Evolutionary conservation across 2,797 vertebrate species (phyloP).

Genomic region (Borostomias antarcticus): DNA sequence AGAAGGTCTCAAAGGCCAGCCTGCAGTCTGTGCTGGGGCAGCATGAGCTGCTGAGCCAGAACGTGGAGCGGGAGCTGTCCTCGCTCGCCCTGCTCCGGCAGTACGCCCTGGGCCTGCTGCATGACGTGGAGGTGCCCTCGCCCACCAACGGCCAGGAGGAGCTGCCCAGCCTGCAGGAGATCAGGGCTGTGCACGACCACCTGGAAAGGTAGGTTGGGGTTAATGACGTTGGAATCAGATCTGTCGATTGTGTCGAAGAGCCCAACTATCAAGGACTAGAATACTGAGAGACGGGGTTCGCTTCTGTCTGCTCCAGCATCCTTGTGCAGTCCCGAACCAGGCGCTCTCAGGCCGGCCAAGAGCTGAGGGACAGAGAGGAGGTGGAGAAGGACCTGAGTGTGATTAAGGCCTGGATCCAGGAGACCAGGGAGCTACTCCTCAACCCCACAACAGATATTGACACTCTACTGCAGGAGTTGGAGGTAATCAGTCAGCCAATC

Average conservation of each 20-base stretch:
- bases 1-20: slow-evolving; percentile 87
- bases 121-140: slow-evolving; percentile 77
- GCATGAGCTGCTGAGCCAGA: slow-evolving; percentile 78
- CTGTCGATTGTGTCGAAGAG: neutral
- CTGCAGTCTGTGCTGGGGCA: slow-evolving; percentile 83
- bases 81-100: slow-evolving; percentile 83
- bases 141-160: slow-evolving; percentile 77
- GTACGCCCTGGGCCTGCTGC: slow-evolving; percentile 80
- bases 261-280: too few relatives aligned
- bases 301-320: slow-evolving; percentile 74
- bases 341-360: slow-evolving; percentile 82
- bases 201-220: slow-evolving; percentile 93
- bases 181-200: slow-evolving; percentile 84
- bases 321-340: slow-evolving; percentile 87
- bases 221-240: too few relatives aligned
- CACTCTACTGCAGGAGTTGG: slow-evolving; percentile 86
- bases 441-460: slow-evolving; percentile 89
- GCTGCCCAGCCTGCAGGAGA: slow-evolving; percentile 83
- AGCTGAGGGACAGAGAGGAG: slow-evolving; percentile 89
- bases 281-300: neutral
- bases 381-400: slow-evolving; percentile 87
- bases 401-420: slow-evolving; percentile 92
- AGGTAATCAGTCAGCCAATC: slow-evolving; percentile 72
- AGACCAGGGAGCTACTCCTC: slow-evolving; percentile 89
- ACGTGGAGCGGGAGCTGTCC: slow-evolving; percentile 83